Base-by-base conservation (phyloP, 2,113 vertebrate species). In the Mus spicilegus region DNA sequence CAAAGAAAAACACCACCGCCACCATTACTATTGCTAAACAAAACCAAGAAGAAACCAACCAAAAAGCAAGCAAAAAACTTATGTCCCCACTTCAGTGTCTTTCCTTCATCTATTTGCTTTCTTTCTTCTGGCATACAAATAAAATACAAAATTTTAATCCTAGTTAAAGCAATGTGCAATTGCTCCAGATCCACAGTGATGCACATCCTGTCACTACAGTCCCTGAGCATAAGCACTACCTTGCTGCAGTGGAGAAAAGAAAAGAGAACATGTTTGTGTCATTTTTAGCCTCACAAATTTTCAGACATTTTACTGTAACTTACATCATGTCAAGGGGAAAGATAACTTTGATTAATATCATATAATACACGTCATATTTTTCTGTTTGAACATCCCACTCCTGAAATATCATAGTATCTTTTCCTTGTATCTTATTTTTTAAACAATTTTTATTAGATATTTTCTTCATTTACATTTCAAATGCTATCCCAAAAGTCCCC, bases 91-190 rank as follows among this genome's bases (percentile, higher is more conserved):
- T 78, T 92, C 46, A 75, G 91, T 76, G 33, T 75, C 72, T 89
- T 73, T 94, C 26, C 30, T 81, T 69, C 26, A 2, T 80, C 46
- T 65, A 30, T 87, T 51, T 28, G 56, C 16, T 87, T 77, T 93
- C 13, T 78, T 95, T 26, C 26, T 96, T 89, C 80, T 39, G 16
- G 28, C 19, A 51, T 89, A 91, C 39, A n/a, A 92, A 65, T 49
- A 88, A 69, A 94, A 96, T 97, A 80, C 77, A 92, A 20, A 67
- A 81, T 39, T 73, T 86, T 92, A 97, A 91, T 70, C 77, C 54
- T 96, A n/a, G 7, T 91, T 91, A 97, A 89, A 97, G 96, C 67
- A 98, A 97, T 95, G 70, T 30, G 39, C 73, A 95, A 87, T 96
- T 77, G 80, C 80, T 88, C n/a, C 92, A 84, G 96, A 97, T 98